Percentiles rank a stretch among this genome's conserved stretches.
Evolutionary conservation across 2,888 invertebrate genomes (phyloP).

Genomic region (Drosophila macrothrix): DNA sequence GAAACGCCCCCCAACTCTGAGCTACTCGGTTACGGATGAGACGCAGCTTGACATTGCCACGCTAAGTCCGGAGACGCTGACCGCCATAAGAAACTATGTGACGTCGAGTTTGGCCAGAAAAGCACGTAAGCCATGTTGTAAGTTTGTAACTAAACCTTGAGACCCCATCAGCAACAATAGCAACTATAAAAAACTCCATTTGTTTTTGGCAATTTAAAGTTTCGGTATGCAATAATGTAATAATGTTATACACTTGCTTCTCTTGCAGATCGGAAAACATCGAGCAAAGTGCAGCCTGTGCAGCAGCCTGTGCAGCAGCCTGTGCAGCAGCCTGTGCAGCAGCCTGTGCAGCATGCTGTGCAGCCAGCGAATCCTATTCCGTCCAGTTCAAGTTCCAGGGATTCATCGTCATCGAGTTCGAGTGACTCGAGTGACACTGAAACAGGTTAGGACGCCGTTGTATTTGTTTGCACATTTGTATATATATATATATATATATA

Average conservation of each 20-base stretch:
- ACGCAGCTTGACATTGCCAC: slow-evolving; percentile 99
- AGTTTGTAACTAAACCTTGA: slow-evolving; percentile 86
- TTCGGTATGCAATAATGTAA: background rate
- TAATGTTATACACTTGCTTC: background rate
- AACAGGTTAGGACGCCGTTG: slow-evolving; percentile 93
- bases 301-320: slow-evolving; percentile 85
- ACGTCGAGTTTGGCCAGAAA: slow-evolving; percentile 99
- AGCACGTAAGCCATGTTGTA: slow-evolving; percentile 97
- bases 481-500: slow-evolving; percentile 24
- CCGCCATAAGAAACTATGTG: slow-evolving; percentile 99
- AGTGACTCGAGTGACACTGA: slow-evolving; percentile 96
- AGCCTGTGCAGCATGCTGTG: slow-evolving; percentile 81
- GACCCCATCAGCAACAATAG: slow-evolving; percentile 51
- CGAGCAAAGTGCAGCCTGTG: slow-evolving; percentile 87
- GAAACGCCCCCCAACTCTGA: slow-evolving; percentile 97
- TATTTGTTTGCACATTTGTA: slow-evolving; percentile 66
- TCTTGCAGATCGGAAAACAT: slow-evolving; percentile 84
- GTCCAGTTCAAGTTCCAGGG: slow-evolving; percentile 94
- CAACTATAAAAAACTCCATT: slow-evolving; percentile 17
- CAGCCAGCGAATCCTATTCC: slow-evolving; percentile 91
- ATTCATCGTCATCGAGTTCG: slow-evolving; percentile 94
- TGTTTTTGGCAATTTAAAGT: no score
- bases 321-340: no score
- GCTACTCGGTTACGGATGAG: slow-evolving; percentile 99
- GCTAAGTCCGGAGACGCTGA: slow-evolving; percentile 97